Base-by-base conservation (phyloP, 35 echinoderm and acorn worm genomes). In the Apostichopus californicus region DNA sequence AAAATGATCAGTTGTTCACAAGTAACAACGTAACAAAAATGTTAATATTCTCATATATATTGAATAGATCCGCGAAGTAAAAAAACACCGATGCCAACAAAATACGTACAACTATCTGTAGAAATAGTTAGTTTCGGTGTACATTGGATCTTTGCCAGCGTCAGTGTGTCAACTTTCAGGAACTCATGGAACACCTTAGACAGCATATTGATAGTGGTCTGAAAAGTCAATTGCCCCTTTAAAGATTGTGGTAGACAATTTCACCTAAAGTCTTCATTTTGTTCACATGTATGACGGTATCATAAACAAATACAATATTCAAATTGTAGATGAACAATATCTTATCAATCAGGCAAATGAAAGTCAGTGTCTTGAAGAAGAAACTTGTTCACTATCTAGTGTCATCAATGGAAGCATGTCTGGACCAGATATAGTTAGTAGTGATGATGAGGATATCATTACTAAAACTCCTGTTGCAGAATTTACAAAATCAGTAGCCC, bases 121-220 rank as follows among this genome's bases (percentile, higher is more conserved):
- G 26, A 28, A 28, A 28, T 28, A 28, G 26, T 28, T 28, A 28
- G 26, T 80, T 80, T 46, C 17, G 24, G 22, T 80, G 78, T 80
- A 25, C 5, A 2, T 46, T 80, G 12, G 78, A 80, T 7, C 34
- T 80, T 80, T 80, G 18, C 24, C 22, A 80, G 7, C 12, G 34
- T 34, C 1, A 8, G 11, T 80, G 23, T 80, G 25, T 7, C 7
- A 7, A 46, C 78, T 2, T 80, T 46, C 24, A 80, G 23, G 25
- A 46, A 80, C 24, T 80, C 5, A 80, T 80, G 78, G 5, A 5
- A 25, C 78, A 46, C 6, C 25, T 20, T 17, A 80, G 78, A 80
- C 22, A 80, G 78, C 8, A 80, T 46, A 80, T 80, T 6, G 25
- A 80, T 26, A 80, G 24, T 80, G 22, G 78, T 80, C 46, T 80